Percentiles rank a stretch among this genome's conserved stretches.
These are phyloP conservation scores for Chelonoidis abingdonii DNA, from an alignment of 2,113 vertebrate species.

Conservation along the genomic window DNA sequence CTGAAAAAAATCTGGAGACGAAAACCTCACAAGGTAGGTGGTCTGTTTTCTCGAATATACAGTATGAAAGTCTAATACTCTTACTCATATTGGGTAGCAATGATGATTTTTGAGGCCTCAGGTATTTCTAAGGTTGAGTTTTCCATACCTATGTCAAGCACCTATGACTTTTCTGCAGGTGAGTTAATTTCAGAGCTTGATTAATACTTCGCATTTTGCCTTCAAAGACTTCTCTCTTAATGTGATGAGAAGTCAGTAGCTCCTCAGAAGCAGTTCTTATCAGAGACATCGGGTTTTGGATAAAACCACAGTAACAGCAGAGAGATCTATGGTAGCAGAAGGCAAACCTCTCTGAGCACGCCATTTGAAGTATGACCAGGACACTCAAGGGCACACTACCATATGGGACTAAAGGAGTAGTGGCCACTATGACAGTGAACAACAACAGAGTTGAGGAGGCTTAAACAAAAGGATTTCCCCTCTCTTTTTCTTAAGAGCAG, in stretches of 20 bases:
- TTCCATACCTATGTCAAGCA: neutral
- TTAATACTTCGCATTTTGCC: neutral
- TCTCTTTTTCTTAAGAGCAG: neutral
- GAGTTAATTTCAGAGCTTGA: neutral
- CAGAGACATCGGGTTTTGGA: neutral
- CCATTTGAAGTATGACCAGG: neutral
- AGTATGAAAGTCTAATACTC: neutral
- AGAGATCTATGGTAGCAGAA: neutral
- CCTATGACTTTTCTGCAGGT: neutral
- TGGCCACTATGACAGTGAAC: neutral
- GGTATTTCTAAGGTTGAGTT: neutral
- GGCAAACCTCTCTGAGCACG: neutral
- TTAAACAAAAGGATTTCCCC: neutral
- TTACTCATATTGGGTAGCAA: neutral
- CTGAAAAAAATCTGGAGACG: neutral
- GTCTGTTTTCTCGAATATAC: neutral
- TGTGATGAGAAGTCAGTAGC: neutral
- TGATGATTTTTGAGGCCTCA: neutral
- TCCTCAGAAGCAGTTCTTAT: neutral
- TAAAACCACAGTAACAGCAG: neutral
- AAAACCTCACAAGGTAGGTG: neutral
- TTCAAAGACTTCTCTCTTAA: no score
- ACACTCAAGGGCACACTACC: neutral
- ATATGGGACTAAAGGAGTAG: neutral
- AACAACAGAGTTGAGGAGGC: neutral